phyloP scores from a whole-genome alignment of 2,797 vertebrate species.

The Parauchenoglanis ngamensis region DNA sequence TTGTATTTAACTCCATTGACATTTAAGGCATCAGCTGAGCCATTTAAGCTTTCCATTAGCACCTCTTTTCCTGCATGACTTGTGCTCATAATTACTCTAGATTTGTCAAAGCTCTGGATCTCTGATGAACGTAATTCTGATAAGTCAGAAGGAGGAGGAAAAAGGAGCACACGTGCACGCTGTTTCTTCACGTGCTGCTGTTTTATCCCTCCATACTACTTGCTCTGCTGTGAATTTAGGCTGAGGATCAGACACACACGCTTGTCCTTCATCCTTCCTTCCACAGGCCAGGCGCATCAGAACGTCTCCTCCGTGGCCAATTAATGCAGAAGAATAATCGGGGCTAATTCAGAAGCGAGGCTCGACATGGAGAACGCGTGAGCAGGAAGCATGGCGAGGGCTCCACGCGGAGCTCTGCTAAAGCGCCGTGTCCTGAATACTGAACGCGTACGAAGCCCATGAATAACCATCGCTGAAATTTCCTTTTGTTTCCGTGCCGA shows the following conservation, averaged over 20 bases:
- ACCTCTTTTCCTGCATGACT: constrained; percentile 51
- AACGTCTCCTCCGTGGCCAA: constrained; percentile 55
- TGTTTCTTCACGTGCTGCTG: neutral
- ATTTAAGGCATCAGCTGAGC: constrained; percentile 22
- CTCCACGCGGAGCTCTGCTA: neutral
- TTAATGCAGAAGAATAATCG: constrained; percentile 8
- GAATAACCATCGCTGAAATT: constrained; percentile 11
- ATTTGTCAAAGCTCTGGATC: constrained; percentile 49
- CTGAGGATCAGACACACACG: neutral
- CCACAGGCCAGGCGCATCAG: constrained; percentile 72
- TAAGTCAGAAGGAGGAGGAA: constrained; percentile 5
- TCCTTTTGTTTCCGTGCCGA: constrained; percentile 17
- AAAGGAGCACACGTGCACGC: constrained; percentile 23
- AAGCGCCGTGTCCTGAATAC: neutral
- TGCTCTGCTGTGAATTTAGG: neutral
- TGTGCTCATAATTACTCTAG: constrained; percentile 51
- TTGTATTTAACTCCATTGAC: neutral
- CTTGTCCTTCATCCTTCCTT: neutral
- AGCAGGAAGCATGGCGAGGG: neutral
- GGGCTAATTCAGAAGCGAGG: constrained; percentile 3
- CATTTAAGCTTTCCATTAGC: constrained; percentile 41
- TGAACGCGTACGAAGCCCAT: neutral
- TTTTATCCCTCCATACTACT: neutral
- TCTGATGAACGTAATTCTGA: constrained; percentile 53
- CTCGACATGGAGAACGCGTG: neutral